phyloP scores from a whole-genome alignment of 2,797 vertebrate species.

The Bovichtus variegatus region DNA sequence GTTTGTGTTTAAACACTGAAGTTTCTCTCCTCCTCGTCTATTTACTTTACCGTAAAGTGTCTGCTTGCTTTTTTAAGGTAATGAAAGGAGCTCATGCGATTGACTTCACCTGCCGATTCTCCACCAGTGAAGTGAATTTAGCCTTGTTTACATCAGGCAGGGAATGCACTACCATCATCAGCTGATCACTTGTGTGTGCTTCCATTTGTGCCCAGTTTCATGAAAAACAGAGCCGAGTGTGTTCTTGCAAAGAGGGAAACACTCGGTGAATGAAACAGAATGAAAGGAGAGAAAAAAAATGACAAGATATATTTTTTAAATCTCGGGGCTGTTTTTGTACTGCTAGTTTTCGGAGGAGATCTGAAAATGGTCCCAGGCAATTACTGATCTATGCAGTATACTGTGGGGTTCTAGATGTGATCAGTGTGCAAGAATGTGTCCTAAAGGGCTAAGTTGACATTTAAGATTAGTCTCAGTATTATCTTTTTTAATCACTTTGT shows the following conservation, averaged over 20 bases:
- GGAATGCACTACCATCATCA: not conserved
- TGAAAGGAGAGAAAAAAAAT: not conserved
- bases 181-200: not conserved
- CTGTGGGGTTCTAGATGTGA: not conserved
- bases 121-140: not conserved
- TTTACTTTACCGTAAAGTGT: not conserved
- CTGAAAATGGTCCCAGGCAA: not conserved
- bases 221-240: not conserved
- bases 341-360: not conserved
- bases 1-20: not conserved
- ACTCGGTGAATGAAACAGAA: too few relatives aligned
- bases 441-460: conserved; percentile 11
- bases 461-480: conserved; percentile 8
- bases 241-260: not conserved
- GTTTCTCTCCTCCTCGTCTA: not conserved
- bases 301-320: not conserved
- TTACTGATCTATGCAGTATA: not conserved
- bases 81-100: not conserved
- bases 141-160: not conserved
- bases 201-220: not conserved
- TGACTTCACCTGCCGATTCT: not conserved
- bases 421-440: not conserved
- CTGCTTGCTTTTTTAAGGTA: not conserved
- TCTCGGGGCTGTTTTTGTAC: not conserved
- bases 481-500: not conserved